Base-by-base conservation (phyloP, 2,797 vertebrate genomes). In the Glossophaga mutica region DNA sequence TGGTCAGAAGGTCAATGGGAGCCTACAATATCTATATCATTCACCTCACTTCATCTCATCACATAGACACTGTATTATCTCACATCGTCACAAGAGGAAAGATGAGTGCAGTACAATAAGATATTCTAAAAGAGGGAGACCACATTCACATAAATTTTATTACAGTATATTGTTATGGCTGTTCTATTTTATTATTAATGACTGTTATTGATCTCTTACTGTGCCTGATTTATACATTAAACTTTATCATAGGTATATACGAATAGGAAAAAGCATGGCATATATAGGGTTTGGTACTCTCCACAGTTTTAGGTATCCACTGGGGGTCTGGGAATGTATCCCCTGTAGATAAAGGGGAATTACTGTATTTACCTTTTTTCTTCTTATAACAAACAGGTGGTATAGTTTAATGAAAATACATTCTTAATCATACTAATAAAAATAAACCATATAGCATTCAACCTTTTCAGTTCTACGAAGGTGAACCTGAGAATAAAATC, bases 401-500 rank as follows among this genome's bases (percentile, higher is more conserved):
- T 34, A 76, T 59, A 92, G 65, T 96, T 94, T 93, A 57, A 97
- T 90, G 37, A 94, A 94, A 95, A 95, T 73, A 87, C 22, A 94
- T 79, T 88, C 84, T 82, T 96, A 84, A 95, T 67, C 76, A 83
- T 93, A 95, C 24, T 67, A 91, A 88, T 83, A 95, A 94, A 95
- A 90, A 90, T 52, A 97, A 92, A 90, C 81, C 90, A 92, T 95
- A 95, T 68, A 92, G 55, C 46, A 94, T 0, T 87, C 39, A 96
- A 84, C 6, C 39, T 90, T 91, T 94, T 86, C 74, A 83, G 34
- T 68, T 96, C 74, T 94, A 91, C 78, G 26, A 96, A 95, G 78
- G 87, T 95, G 81, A 95, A 92, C 90, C 91, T 94, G 55, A 81
- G 32, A 94, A 34, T 93, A 91, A 90, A 96, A 93, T 93, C 42